phyloP scores from a whole-genome alignment of 2,113 vertebrate species.

The Geococcyx californianus region DNA sequence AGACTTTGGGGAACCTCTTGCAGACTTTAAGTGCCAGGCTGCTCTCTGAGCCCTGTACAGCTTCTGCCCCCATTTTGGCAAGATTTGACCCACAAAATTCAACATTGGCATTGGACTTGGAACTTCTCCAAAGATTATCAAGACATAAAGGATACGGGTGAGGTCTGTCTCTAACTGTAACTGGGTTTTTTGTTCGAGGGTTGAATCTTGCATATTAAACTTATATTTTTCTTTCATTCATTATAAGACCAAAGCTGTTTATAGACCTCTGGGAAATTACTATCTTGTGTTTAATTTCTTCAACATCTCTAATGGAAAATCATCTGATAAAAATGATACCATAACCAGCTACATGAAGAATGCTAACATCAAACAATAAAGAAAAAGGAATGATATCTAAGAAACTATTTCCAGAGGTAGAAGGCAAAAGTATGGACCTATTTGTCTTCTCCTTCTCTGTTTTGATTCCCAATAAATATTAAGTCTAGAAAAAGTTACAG shows the following conservation, averaged over 20 bases:
- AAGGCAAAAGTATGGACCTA: background rate
- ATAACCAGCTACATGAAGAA: background rate
- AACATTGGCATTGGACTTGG: background rate
- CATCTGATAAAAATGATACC: background rate
- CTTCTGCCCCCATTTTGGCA: background rate
- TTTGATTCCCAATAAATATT: background rate
- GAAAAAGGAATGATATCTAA: background rate
- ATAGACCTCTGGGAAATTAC: background rate
- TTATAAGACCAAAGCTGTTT: background rate
- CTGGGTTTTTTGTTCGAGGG: background rate
- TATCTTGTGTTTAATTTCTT: background rate
- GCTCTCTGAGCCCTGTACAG: background rate
- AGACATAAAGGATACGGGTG: background rate
- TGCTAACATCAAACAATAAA: background rate
- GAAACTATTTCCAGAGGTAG: background rate
- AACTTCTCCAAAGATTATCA: background rate
- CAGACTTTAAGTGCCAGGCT: background rate
- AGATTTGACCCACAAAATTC: background rate
- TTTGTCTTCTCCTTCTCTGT: background rate
- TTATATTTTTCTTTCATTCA: background rate
- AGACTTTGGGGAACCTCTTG: slow-evolving; percentile 23
- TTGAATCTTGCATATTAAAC: background rate
- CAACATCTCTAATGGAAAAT: background rate
- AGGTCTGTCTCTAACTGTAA: background rate
- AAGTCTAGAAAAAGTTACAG: background rate